Evolutionary conservation across 2,888 invertebrate genomes (phyloP).

Genomic region (Conomelus anceps): DNA sequence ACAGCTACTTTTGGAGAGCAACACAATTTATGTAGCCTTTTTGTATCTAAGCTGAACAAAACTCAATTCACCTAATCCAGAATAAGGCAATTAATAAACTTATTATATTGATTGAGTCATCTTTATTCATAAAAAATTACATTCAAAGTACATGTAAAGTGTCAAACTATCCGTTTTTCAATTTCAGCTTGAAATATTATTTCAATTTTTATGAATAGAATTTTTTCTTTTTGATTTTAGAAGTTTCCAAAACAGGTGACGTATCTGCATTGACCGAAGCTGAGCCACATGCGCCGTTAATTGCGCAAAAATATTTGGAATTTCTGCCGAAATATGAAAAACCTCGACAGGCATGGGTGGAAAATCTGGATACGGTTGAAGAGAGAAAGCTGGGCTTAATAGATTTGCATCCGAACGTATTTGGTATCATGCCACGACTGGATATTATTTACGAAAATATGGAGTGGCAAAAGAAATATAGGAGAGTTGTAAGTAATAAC

Average conservation of each 20-base stretch:
- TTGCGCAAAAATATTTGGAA: slow-evolving; percentile 18
- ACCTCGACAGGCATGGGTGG: slow-evolving; percentile 78
- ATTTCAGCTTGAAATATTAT: no score
- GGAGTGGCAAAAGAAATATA: slow-evolving; percentile 76
- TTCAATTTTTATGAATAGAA: not conserved
- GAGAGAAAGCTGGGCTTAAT: slow-evolving; percentile 76
- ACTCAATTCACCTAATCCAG: no score
- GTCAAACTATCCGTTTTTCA: no score
- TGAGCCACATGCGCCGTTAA: slow-evolving; percentile 5
- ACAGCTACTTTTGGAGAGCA: no score
- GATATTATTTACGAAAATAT: slow-evolving; percentile 83
- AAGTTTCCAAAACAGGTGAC: not conserved
- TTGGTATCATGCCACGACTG: slow-evolving; percentile 72
- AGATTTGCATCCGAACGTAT: slow-evolving; percentile 84
- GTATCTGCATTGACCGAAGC: not conserved
- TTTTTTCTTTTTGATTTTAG: not conserved
- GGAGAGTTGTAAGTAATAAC: slow-evolving; percentile 60
- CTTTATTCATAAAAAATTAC: no score
- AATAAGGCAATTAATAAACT: no score
- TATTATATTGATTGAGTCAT: no score
- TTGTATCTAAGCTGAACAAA: no score
- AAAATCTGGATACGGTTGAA: slow-evolving; percentile 67
- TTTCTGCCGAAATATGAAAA: slow-evolving; percentile 44
- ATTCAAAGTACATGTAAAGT: no score
- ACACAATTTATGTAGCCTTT: no score